Evolutionary conservation across 2,797 vertebrate species (phyloP).

Genomic region (Discoglossus pictus): DNA sequence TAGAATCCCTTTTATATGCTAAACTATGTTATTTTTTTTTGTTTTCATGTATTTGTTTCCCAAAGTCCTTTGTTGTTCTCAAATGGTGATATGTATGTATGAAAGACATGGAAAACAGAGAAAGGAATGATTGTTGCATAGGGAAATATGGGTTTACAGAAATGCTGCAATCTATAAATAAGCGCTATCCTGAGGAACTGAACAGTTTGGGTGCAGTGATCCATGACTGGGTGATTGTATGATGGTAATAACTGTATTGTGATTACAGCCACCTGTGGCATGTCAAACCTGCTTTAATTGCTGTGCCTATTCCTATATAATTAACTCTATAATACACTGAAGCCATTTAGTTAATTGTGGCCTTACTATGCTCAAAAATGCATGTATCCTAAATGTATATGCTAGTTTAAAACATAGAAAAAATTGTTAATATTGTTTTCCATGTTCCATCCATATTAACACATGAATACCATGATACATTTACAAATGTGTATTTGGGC

Average conservation of each 20-base stretch:
- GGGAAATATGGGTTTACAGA: neutral
- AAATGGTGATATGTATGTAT: no score
- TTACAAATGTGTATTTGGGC: no score
- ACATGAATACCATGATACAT: no score
- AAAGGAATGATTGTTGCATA: no score
- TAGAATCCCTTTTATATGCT: no score
- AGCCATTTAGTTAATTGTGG: conserved; percentile 4
- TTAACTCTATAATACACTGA: conserved; percentile 23
- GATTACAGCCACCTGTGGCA: conserved; percentile 47
- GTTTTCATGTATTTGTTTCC: no score
- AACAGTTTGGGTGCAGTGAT: conserved; percentile 35
- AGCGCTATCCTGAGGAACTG: conserved; percentile 38
- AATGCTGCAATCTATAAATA: conserved; percentile 8
- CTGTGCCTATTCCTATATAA: conserved; percentile 20
- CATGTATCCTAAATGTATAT: conserved; percentile 15
- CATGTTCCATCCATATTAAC: no score
- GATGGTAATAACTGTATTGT: conserved; percentile 42
- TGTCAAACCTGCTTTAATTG: conserved; percentile 40
- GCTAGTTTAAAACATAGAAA: no score
- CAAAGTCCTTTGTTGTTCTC: no score
- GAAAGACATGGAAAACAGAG: no score
- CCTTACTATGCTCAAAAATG: neutral
- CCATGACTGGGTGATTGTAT: conserved; percentile 37
- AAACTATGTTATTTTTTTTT: no score
- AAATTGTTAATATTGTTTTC: no score